A percentile compares a stretch with the other conserved stretches of the same genome.
These are phyloP conservation scores for Lasioglossum malachurum DNA, from an alignment of 2,888 invertebrate genomes.

Conservation along the genomic window DNA sequence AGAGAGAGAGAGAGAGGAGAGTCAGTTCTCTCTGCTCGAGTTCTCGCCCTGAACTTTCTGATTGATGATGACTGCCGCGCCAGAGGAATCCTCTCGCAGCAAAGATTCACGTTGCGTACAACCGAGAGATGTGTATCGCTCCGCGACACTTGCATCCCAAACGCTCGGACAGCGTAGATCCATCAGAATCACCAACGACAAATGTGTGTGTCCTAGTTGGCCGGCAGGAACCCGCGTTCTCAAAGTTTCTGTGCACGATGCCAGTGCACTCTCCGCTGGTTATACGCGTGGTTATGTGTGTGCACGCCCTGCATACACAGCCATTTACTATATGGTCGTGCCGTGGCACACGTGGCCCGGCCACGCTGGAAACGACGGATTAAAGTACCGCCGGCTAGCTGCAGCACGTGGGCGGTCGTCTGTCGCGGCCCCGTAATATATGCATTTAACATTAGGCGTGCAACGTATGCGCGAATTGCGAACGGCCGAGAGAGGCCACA, in stretches of 20 bases:
- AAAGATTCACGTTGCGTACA: constrained; percentile 2
- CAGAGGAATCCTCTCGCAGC: not conserved
- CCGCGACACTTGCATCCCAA: constrained; percentile 13
- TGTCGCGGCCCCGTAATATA: constrained; percentile 55
- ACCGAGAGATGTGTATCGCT: constrained; percentile 15
- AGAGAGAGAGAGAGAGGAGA: not conserved
- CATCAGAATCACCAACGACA: not conserved
- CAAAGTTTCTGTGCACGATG: constrained; percentile 8
- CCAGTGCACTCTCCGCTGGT: not conserved
- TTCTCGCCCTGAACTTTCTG: constrained; percentile 11
- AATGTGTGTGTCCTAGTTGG: constrained; percentile 9
- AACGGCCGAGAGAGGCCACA: constrained; percentile 31
- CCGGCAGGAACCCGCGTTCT: not conserved
- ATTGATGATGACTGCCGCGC: constrained; percentile 2
- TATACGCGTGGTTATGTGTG: not conserved
- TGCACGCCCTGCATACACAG: not conserved
- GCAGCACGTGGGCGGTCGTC: constrained; percentile 67
- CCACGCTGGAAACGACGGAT: constrained; percentile 57
- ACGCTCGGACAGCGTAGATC: constrained; percentile 4
- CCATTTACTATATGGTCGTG: not conserved
- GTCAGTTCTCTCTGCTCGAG: not conserved
- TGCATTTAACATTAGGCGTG: constrained; percentile 55
- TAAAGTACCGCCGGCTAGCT: constrained; percentile 61
- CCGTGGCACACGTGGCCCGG: not conserved
- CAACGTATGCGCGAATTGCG: constrained; percentile 47